phyloP scores from a whole-genome alignment of 2,797 vertebrate genomes.

The Tapirus indicus region DNA sequence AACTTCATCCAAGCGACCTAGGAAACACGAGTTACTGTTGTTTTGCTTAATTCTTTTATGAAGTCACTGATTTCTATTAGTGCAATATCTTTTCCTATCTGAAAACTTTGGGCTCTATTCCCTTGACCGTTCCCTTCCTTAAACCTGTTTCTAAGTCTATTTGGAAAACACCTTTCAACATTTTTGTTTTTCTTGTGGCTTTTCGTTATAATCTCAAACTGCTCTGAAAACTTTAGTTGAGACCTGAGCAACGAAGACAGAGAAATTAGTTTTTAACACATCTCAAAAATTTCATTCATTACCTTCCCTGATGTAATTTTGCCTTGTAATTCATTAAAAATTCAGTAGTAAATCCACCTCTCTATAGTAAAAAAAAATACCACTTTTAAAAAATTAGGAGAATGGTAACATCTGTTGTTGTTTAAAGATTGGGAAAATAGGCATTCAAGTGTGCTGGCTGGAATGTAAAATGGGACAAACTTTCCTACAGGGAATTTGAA shows the following conservation, averaged over 20 bases:
- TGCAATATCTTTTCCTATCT: background rate
- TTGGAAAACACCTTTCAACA: background rate
- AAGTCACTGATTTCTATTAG: background rate
- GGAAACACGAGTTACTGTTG: background rate
- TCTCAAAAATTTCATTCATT: background rate
- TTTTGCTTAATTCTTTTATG: background rate
- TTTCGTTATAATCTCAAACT: background rate
- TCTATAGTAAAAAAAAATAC: background rate
- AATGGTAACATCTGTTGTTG: background rate
- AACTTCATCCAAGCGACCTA: background rate
- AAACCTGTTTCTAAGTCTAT: background rate
- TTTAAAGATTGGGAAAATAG: background rate
- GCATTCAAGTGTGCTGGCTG: background rate
- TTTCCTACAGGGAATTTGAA: background rate
- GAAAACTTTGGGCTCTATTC: background rate
- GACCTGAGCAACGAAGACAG: background rate
- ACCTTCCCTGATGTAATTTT: background rate
- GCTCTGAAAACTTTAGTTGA: background rate
- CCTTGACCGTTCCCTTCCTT: background rate
- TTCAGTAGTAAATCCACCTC: background rate
- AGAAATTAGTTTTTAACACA: background rate
- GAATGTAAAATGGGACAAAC: background rate
- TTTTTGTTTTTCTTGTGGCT: background rate
- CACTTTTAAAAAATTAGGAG: background rate
- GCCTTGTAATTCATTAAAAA: background rate